Base-by-base conservation (phyloP, 2,113 vertebrate species). In the Aldabrachelys gigantea region DNA sequence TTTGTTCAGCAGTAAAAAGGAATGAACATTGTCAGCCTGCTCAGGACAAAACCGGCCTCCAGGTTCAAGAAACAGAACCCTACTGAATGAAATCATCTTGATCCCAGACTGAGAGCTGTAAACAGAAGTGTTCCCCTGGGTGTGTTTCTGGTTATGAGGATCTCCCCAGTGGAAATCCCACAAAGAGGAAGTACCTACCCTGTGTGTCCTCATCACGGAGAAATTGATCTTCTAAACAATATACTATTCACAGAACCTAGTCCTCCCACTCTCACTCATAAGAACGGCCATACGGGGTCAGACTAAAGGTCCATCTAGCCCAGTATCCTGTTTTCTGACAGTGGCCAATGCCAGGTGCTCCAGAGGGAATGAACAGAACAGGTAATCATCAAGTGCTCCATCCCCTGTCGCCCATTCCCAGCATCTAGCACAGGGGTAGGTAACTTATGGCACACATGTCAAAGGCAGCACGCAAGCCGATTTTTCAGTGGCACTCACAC, bases 121-220 rank as follows among this genome's bases (percentile, higher is more conserved):
- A 93, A 85, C 13, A 50, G 53, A 4, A 1, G 5, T 2, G 10
- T 27, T 44, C 56, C 93, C 90, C 4, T 14, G 38, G 86, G 53
- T 0, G 31, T 53, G 83, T 1, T 17, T 0, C 1, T 4, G 79
- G 52, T 19, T 1, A 3, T 0, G 0, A 49, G 0, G 0, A 69
- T 72, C 95, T 97, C 88, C 90, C 44, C 88, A 0, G 3, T 21
- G 59, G 87, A 96, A 97, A 90, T 62, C 52, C 86, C 82, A 1
- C 4, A 4, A 65, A 24, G 72, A 76, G 38, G 75, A 78, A 29
- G 25, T 44, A 49, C 47, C 82, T 72, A 91, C 29, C 11, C 75
- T 44, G 21, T 6, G 10, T 2, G 3, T 12, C 75, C 41, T 92
- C 0, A 0, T 69, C 65, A 38, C 19, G 1, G 65, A 72, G n/a